These are phyloP conservation scores for Ommatoiulus sabulosus DNA, from an alignment of 2,888 invertebrate species.

Conservation along the genomic window DNA sequence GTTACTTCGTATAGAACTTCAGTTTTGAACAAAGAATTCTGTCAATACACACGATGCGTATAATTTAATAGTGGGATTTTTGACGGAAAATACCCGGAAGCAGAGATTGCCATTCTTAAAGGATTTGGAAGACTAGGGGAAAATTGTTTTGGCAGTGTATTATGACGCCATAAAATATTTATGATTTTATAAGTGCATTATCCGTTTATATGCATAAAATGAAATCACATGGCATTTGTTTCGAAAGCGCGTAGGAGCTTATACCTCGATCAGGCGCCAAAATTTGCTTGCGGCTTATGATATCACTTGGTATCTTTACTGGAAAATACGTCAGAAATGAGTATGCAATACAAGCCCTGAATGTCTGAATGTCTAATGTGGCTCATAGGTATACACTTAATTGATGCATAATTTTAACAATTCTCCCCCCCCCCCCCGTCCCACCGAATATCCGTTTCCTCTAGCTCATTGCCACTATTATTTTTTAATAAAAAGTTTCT, in stretches of 20 bases:
- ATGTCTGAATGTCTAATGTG: no score
- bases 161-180: slow-evolving; percentile 31
- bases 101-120: slow-evolving; percentile 22
- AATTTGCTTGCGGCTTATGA: neutral
- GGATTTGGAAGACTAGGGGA: neutral
- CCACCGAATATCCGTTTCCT: no score
- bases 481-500: no score
- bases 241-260: neutral
- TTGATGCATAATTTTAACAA: no score
- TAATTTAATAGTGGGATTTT: neutral
- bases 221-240: neutral
- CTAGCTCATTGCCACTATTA: no score
- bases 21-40: neutral
- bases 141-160: slow-evolving; percentile 3
- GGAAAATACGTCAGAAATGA: no score
- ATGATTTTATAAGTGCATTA: slow-evolving; percentile 32
- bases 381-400: no score
- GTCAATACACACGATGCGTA: neutral
- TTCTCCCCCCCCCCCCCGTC: no score
- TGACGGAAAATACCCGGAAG: neutral
- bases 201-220: slow-evolving; percentile 14
- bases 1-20: no score
- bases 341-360: no score
- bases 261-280: neutral
- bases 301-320: neutral